Conservation (phyloP, 1,140 invertebrate genomes). For the Mactra quadrangularis region DNA sequence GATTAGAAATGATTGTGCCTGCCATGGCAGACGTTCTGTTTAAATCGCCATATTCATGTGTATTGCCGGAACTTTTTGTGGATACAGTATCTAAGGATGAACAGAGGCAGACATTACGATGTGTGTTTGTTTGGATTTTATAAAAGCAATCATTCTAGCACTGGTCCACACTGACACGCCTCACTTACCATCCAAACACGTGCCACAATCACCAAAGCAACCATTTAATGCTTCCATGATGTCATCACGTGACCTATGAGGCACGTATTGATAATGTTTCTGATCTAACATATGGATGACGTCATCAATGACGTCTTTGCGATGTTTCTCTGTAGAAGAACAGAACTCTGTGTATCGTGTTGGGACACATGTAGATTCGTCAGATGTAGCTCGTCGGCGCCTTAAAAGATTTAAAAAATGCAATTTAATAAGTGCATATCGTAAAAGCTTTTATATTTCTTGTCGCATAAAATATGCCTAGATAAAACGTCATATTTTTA, state of each 20-base stretch:
- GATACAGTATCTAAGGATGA: too few species aligned
- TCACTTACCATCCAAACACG: conserved; percentile 67
- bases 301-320: conserved; percentile 34
- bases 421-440: neutral
- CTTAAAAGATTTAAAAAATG: neutral
- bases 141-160: too few species aligned
- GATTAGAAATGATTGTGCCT: too few species aligned
- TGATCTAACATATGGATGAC: conserved; percentile 56
- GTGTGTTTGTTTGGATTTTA: too few species aligned
- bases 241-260: conserved; percentile 26
- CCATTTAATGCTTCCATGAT: conserved; percentile 52
- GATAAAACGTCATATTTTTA: too few species aligned
- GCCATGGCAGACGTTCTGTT: too few species aligned
- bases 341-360: conserved; percentile 63
- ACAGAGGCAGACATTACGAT: too few species aligned
- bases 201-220: conserved; percentile 67
- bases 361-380: conserved; percentile 56
- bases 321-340: conserved; percentile 29
- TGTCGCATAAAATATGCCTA: too few species aligned
- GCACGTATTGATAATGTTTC: conserved; percentile 58
- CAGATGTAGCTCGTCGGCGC: conserved; percentile 25
- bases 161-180: too few species aligned
- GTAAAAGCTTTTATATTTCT: neutral
- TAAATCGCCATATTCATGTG: too few species aligned
- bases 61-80: too few species aligned